These are phyloP conservation scores for Streblospio benedicti DNA, from an alignment of 1,140 invertebrate species.

Conservation along the genomic window DNA sequence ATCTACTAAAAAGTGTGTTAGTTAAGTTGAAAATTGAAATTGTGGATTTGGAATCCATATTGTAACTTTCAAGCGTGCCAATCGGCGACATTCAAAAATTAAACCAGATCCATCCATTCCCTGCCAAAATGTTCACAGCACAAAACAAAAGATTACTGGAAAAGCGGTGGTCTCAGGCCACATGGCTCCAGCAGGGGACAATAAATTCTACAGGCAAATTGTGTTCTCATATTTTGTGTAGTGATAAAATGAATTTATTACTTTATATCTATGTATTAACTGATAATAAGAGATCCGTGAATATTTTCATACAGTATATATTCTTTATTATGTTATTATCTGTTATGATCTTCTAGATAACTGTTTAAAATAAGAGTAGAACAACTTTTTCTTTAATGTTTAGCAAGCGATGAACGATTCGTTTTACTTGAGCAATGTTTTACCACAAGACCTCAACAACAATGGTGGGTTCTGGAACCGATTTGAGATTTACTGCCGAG, in stretches of 20 bases:
- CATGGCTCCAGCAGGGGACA: conserved; percentile 36
- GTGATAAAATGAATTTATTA: too few relatives aligned
- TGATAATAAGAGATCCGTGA: not conserved
- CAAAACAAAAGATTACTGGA: conserved; percentile 26
- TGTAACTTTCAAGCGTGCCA: conserved; percentile 23
- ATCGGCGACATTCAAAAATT: conserved; percentile 27
- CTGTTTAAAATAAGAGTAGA: not conserved
- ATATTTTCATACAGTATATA: not conserved
- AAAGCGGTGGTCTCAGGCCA: conserved; percentile 36
- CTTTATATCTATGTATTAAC: not conserved
- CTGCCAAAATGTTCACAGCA: conserved; percentile 23
- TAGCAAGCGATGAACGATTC: conserved; percentile 33
- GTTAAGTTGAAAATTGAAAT: not conserved
- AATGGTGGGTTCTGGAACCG: conserved; percentile 40
- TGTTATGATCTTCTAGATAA: not conserved
- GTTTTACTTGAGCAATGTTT: conserved; percentile 33
- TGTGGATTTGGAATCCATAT: not conserved
- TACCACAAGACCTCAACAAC: conserved; percentile 39
- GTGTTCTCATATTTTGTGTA: not conserved
- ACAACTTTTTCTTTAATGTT: conserved; percentile 11
- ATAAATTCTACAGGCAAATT: conserved; percentile 29
- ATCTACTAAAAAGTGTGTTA: not conserved
- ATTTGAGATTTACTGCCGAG: conserved; percentile 37
- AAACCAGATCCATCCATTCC: conserved; percentile 25
- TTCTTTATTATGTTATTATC: not conserved